Percentiles rank a stretch among this genome's conserved stretches.
phyloP scores from a whole-genome alignment of 2,797 vertebrate genomes.

The Gallinago stenura region DNA sequence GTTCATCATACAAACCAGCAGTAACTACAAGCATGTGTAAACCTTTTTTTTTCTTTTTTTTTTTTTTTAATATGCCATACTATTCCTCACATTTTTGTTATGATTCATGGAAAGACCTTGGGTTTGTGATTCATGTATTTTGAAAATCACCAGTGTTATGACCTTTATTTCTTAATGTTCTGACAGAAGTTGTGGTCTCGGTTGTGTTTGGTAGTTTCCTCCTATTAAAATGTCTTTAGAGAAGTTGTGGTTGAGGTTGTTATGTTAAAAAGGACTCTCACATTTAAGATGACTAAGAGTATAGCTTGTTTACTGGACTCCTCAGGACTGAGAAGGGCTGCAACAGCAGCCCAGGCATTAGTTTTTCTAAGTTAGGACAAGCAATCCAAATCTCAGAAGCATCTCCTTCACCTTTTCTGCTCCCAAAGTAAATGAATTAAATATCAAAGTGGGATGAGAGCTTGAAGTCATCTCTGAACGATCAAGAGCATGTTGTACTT shows the following conservation, averaged over 20 bases:
- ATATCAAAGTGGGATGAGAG: neutral
- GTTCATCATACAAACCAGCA: neutral
- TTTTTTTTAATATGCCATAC: neutral
- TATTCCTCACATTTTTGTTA: neutral
- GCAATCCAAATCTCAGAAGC: neutral
- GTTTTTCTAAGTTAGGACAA: neutral
- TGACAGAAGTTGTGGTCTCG: slow-evolving; percentile 21
- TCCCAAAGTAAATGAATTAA: neutral
- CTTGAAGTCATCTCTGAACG: neutral
- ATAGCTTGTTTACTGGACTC: neutral
- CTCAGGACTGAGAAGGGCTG: neutral
- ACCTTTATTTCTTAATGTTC: slow-evolving; percentile 45
- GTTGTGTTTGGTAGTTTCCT: slow-evolving; percentile 36
- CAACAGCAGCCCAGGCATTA: neutral
- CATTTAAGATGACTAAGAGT: neutral
- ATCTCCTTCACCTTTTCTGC: neutral
- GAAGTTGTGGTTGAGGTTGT: slow-evolving; percentile 38
- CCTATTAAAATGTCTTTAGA: slow-evolving; percentile 19
- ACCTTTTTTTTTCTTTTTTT: neutral
- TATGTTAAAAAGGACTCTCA: slow-evolving; percentile 20
- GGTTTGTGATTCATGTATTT: neutral
- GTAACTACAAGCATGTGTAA: neutral
- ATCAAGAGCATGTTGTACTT: neutral
- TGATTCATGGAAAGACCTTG: slow-evolving; percentile 52
- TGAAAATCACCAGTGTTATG: neutral